Base-by-base conservation (phyloP, 2,797 vertebrate genomes). In the Vespertilio murinus region DNA sequence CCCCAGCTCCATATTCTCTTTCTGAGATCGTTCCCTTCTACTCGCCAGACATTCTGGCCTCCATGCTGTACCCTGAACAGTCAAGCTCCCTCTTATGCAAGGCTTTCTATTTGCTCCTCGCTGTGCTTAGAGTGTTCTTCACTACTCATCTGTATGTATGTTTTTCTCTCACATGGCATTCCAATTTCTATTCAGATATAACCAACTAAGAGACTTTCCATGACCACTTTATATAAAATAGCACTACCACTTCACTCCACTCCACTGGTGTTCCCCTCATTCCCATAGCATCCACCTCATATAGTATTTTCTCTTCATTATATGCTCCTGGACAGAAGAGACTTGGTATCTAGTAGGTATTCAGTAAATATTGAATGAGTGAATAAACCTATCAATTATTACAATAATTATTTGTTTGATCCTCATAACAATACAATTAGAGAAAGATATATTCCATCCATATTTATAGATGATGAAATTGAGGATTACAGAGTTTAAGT, bases 321-420 rank as follows among this genome's bases (percentile, higher is more conserved):
- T 40, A 79, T 69, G 20, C 22, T 84, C 54, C 18, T 64, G 12
- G 33, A 79, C 59, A 64, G 28, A 73, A 91, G 49, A 79, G 20
- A 59, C 17, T 61, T 61, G 14, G 10, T 75, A 52, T 25, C 40
- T 49, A 70, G 38, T 18, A 88, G 10, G 2, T 81, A n/a, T n/a
- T 88, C 28, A 84, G 59, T 91, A 49, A 95, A 28, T 42, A 49
- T 23, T 69, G 35, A 95, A 89, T 65, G 40, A 42, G 45, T 65
- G 28, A 79, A 47, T 22, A 22, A 90, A n/a, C 11, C 12, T 65
- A 30, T 67, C 14, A 22, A 82, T n/a, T n/a, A n/a, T 52, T 40
- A 67, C 3, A 83, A 65, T 22, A 82, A 23, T 75, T 69, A n/a
- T 54, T 82, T 10, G 5, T 83, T 86, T 6, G 14, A 56, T 64